phyloP scores from a whole-genome alignment of 1,140 invertebrate species.

The Drosophila rufa region DNA sequence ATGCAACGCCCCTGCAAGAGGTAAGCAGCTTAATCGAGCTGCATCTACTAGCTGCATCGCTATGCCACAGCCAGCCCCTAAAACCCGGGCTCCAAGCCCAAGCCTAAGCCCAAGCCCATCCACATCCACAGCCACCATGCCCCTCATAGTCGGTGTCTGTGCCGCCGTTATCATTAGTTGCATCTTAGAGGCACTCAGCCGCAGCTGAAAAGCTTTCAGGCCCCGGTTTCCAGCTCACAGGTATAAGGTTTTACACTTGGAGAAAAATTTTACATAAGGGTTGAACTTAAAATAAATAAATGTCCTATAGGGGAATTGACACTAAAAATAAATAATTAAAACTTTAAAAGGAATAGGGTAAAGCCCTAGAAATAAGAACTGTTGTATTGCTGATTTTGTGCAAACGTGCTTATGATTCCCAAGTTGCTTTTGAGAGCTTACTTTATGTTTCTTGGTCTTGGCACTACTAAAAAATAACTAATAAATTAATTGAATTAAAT shows the following conservation, averaged over 20 bases:
- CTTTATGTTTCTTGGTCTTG: too few relatives aligned
- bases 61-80: conserved; percentile 36
- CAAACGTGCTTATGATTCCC: neutral
- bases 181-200: conserved; percentile 82
- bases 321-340: neutral
- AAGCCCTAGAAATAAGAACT: too few relatives aligned
- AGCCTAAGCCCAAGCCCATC: conserved; percentile 2
- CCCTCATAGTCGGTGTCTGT: conserved; percentile 33
- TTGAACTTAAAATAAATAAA: neutral
- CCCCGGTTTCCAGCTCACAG: conserved; percentile 10
- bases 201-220: conserved; percentile 77
- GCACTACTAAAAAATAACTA: too few relatives aligned
- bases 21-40: conserved; percentile 80
- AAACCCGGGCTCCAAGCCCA: conserved; percentile 25
- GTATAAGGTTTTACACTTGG: conserved; percentile 7
- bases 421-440: neutral
- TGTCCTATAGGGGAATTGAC: neutral
- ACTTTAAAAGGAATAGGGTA: neutral
- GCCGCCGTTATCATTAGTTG: conserved; percentile 80
- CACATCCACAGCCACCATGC: conserved; percentile 18
- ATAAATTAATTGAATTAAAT: neutral
- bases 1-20: conserved; percentile 72
- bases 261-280: neutral
- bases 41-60: conserved; percentile 44
- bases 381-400: neutral